A percentile compares a stretch with the other conserved stretches of the same genome.
These are phyloP conservation scores for Esox niger DNA, from an alignment of 2,113 vertebrate species.

Conservation along the genomic window DNA sequence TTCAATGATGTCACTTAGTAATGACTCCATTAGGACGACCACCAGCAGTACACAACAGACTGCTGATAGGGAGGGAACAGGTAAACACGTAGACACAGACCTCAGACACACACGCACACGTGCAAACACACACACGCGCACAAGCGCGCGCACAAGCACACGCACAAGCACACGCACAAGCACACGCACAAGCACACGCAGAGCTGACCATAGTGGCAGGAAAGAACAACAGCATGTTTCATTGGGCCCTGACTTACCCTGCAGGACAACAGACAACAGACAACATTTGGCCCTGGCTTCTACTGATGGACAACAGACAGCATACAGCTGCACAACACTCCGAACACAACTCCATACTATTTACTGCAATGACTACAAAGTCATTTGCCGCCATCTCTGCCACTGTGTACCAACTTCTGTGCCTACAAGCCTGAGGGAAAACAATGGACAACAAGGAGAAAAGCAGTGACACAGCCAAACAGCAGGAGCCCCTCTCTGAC, in stretches of 20 bases:
- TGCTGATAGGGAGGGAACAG: conserved; percentile 9
- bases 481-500: too few relatives aligned
- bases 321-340: too few relatives aligned
- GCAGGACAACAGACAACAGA: conserved; percentile 36
- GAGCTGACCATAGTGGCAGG: conserved; percentile 44
- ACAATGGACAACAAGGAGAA: too few relatives aligned
- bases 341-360: too few relatives aligned
- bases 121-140: not conserved
- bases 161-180: not conserved
- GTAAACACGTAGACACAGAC: too few relatives aligned
- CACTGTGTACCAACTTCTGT: too few relatives aligned
- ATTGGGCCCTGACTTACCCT: conserved; percentile 37
- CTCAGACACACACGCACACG: too few relatives aligned
- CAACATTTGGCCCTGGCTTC: not conserved
- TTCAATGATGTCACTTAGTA: conserved; percentile 41
- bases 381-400: too few relatives aligned
- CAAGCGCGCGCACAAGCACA: not conserved
- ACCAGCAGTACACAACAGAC: not conserved
- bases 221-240: conserved; percentile 36
- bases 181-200: conserved; percentile 24
- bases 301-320: too few relatives aligned
- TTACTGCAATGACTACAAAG: too few relatives aligned
- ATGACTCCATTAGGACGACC: not conserved
- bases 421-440: too few relatives aligned
- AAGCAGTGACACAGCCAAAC: too few relatives aligned